These are phyloP conservation scores for Lerista edwardsae DNA, from an alignment of 2,797 vertebrate species.

Conservation along the genomic window DNA sequence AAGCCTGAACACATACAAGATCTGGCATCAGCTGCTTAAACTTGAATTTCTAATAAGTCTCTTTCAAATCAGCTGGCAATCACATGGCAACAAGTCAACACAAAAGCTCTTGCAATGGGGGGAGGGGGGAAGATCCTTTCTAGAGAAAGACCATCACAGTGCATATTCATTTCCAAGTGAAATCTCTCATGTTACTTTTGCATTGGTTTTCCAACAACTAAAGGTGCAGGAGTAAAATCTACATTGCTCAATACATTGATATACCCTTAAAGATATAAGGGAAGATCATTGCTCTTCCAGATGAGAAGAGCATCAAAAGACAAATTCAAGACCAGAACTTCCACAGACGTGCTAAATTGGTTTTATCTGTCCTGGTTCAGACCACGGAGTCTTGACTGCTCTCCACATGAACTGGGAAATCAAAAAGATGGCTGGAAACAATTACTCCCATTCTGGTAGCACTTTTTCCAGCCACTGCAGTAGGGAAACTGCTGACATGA, in stretches of 20 bases:
- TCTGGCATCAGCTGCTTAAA: not conserved
- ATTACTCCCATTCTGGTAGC: not conserved
- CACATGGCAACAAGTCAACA: conserved; percentile 20
- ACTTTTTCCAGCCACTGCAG: not conserved
- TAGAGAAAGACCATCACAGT: conserved; percentile 27
- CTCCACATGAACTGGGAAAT: not conserved
- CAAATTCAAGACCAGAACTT: not conserved
- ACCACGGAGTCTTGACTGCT: not conserved
- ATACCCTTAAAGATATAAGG: not conserved
- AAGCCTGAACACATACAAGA: not conserved
- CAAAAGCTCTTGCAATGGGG: not conserved
- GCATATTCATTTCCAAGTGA: not conserved
- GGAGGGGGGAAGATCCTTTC: conserved; percentile 6
- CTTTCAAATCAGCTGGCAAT: conserved; percentile 37
- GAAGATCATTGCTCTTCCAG: not conserved
- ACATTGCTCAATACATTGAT: not conserved
- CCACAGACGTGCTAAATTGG: not conserved
- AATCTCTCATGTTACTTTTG: conserved; percentile 15
- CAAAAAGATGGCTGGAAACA: not conserved
- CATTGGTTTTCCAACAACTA: conserved; percentile 30
- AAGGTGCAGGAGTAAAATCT: conserved; percentile 17
- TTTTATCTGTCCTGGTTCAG: not conserved
- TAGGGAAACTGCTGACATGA: not conserved
- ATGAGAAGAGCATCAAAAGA: not conserved
- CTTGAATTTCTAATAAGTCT: not conserved